Conservation (phyloP, 2,888 invertebrate species). For the Calliopum simillimum region DNA sequence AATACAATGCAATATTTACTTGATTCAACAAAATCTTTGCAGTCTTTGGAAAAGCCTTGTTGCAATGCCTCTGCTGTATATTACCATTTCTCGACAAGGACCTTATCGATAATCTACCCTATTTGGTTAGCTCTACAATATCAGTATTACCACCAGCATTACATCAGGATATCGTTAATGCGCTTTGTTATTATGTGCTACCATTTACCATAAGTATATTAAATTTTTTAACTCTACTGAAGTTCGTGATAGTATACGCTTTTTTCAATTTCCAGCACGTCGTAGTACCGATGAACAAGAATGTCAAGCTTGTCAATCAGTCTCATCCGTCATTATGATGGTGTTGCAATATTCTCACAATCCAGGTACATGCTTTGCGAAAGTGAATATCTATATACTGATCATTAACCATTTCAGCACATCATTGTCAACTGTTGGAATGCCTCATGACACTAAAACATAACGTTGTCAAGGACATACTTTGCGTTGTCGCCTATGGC, state of each 20-base stretch:
- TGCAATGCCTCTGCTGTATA: slow-evolving; percentile 94
- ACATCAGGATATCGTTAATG: slow-evolving; percentile 94
- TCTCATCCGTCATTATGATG: slow-evolving; percentile 96
- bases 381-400: slow-evolving; percentile 24
- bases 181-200: slow-evolving; percentile 94
- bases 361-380: slow-evolving; percentile 85
- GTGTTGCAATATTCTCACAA: slow-evolving; percentile 96
- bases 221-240: slow-evolving; percentile 62
- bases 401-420: slow-evolving; percentile 72
- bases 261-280: slow-evolving; percentile 69
- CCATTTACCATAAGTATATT: slow-evolving; percentile 96
- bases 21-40: slow-evolving; percentile 31
- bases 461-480: slow-evolving; percentile 89
- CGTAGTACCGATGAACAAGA: slow-evolving; percentile 79
- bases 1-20: neutral
- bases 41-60: slow-evolving; percentile 93
- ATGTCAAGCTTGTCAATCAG: slow-evolving; percentile 84
- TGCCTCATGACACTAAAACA: slow-evolving; percentile 95
- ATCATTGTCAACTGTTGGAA: slow-evolving; percentile 96
- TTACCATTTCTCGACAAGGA: slow-evolving; percentile 97
- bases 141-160: slow-evolving; percentile 90
- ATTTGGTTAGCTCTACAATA: slow-evolving; percentile 92
- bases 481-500: slow-evolving; percentile 97
- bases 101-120: slow-evolving; percentile 94
- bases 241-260: neutral